phyloP scores from a whole-genome alignment of 1,140 invertebrate species.

The Calliopsis andreniformis region DNA sequence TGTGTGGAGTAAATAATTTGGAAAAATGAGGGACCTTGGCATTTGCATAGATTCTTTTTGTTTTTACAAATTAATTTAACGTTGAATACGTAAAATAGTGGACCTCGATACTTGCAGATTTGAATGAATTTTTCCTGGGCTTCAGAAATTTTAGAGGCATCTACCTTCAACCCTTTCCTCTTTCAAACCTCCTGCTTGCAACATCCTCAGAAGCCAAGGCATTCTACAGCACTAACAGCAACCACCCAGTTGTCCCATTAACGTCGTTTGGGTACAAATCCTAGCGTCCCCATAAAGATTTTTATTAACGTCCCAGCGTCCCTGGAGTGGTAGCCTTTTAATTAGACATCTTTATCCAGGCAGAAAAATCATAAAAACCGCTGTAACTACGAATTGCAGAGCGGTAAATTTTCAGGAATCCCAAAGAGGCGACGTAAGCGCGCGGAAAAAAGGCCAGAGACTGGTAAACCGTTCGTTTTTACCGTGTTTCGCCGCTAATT shows the following conservation, averaged over 20 bases:
- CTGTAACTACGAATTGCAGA: neutral
- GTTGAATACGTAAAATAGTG: no score
- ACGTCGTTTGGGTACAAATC: neutral
- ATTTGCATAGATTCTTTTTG: no score
- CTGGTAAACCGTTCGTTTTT: neutral
- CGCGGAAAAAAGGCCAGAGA: neutral
- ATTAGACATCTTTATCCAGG: slow-evolving; percentile 34
- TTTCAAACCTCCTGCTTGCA: neutral
- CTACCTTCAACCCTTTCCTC: no score
- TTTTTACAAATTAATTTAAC: no score
- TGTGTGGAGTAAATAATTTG: no score
- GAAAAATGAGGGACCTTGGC: no score
- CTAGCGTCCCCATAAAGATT: neutral
- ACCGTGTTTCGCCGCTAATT: slow-evolving; percentile 5
- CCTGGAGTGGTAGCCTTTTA: slow-evolving; percentile 1
- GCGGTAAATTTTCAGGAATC: slow-evolving; percentile 9
- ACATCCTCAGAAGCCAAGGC: neutral
- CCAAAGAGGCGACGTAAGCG: neutral
- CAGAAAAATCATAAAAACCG: neutral
- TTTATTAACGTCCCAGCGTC: slow-evolving; percentile 1
- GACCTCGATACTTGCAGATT: no score
- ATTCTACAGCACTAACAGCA: neutral
- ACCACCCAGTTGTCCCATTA: neutral
- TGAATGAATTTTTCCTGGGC: no score
- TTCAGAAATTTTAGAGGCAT: no score